Percentiles rank a stretch among this genome's conserved stretches.
Evolutionary conservation across 2,113 vertebrate species (phyloP).

Genomic region (Centropus unirufus): DNA sequence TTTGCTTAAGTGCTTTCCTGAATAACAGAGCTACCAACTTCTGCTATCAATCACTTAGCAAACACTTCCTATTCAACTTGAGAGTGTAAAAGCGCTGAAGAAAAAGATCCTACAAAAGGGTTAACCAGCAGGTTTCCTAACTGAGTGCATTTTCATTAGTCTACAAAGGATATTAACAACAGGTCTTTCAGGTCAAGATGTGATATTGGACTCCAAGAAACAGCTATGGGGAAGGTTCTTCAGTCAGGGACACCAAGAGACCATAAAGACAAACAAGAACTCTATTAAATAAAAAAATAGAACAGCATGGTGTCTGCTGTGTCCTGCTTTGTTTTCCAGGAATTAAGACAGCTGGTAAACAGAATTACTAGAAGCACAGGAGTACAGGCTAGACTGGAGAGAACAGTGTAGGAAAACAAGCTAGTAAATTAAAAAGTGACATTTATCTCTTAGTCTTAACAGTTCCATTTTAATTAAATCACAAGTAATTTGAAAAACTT

Average conservation of each 20-base stretch:
- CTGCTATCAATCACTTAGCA: background rate
- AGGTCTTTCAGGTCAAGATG: background rate
- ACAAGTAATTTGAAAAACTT: background rate
- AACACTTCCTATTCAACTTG: background rate
- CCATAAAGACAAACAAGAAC: background rate
- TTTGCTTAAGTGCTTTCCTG: slow-evolving; percentile 34
- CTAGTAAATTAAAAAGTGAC: background rate
- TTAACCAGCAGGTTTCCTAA: background rate
- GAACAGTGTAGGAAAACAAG: background rate
- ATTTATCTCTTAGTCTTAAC: background rate
- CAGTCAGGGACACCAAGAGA: background rate
- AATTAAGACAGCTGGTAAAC: background rate
- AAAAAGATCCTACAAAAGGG: background rate
- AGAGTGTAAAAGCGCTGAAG: background rate
- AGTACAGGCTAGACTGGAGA: background rate
- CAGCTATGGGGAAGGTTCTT: background rate
- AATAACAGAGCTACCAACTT: background rate
- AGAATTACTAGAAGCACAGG: background rate
- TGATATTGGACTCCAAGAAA: background rate
- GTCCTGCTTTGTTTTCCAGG: background rate
- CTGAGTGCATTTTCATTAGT: background rate
- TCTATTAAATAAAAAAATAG: background rate
- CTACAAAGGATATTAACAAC: background rate
- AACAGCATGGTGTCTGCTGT: background rate
- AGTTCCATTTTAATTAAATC: background rate